Conservation (phyloP, 2,113 vertebrate species). For the Neolamprologus kungweensis region DNA sequence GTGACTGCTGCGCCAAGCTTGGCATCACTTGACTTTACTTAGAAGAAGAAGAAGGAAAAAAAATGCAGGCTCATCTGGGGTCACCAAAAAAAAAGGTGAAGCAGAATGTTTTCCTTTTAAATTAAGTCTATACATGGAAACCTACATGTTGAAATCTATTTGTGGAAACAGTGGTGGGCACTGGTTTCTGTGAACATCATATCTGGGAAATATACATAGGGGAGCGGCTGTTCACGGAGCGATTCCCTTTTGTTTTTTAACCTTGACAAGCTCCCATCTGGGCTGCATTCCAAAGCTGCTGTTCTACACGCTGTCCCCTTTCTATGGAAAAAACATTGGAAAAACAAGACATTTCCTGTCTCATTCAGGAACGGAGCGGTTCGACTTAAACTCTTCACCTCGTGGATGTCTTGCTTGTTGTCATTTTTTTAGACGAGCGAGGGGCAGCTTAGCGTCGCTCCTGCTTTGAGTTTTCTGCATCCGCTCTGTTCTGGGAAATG, state of each 20-base stretch:
- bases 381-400: background rate
- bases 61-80: background rate
- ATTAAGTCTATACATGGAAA: background rate
- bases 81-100: background rate
- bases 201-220: conserved; percentile 3
- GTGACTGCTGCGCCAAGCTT: conserved; percentile 6
- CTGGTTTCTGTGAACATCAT: conserved; percentile 4
- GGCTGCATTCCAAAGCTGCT: conserved; percentile 1
- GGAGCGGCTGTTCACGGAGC: background rate
- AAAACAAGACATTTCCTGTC: conserved; percentile 11
- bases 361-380: background rate
- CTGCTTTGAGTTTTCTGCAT: background rate
- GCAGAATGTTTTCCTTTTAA: background rate
- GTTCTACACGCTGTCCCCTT: background rate
- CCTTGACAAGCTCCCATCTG: conserved; percentile 12
- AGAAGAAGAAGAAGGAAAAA: background rate
- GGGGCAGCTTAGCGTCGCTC: background rate
- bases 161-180: background rate
- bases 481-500: background rate
- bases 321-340: background rate
- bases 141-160: background rate
- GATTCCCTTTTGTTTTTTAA: conserved; percentile 8
- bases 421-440: background rate
- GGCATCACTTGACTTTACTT: conserved; percentile 8
- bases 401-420: background rate